phyloP scores from a whole-genome alignment of 1,140 invertebrate genomes.

The Apis cerana region DNA sequence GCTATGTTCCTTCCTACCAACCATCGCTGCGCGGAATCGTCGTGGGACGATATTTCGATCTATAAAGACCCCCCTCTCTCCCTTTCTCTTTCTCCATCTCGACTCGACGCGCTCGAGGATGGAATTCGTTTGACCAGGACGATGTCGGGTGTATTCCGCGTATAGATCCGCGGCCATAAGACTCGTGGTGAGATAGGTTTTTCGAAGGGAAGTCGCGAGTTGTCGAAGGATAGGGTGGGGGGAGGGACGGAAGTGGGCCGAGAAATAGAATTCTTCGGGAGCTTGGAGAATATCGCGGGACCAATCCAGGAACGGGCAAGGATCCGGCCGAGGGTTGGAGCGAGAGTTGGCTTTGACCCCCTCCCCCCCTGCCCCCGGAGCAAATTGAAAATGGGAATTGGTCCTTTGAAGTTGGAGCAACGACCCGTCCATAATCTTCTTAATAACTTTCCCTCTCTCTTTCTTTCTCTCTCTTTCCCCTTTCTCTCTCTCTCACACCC shows the following conservation, averaged over 20 bases:
- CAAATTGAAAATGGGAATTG: conserved; percentile 79
- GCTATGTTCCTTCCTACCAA: too few relatives aligned
- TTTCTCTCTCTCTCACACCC: too few relatives aligned
- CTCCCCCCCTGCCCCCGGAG: conserved; percentile 17
- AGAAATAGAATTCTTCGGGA: conserved; percentile 64
- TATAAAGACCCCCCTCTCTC: not conserved
- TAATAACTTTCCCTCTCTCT: conserved; percentile 73
- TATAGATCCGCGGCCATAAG: conserved; percentile 36
- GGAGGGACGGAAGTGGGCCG: not conserved
- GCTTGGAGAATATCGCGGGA: conserved; percentile 58
- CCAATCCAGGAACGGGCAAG: conserved; percentile 50
- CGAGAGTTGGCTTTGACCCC: conserved; percentile 60
- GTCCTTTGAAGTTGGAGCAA: conserved; percentile 77
- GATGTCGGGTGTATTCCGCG: conserved; percentile 17
- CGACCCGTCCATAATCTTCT: conserved; percentile 72
- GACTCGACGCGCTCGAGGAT: not conserved
- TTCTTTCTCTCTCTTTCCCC: conserved; percentile 14
- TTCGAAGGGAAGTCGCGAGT: conserved; percentile 34
- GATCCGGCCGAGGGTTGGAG: conserved; percentile 49
- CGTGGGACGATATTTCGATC: not conserved
- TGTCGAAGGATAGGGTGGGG: not conserved
- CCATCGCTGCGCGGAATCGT: not conserved
- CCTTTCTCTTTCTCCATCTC: not conserved
- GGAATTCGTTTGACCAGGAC: not conserved
- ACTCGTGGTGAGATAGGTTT: conserved; percentile 22